phyloP scores from a whole-genome alignment of 2,888 invertebrate genomes.

The Aphelenchoides bicaudatus region DNA sequence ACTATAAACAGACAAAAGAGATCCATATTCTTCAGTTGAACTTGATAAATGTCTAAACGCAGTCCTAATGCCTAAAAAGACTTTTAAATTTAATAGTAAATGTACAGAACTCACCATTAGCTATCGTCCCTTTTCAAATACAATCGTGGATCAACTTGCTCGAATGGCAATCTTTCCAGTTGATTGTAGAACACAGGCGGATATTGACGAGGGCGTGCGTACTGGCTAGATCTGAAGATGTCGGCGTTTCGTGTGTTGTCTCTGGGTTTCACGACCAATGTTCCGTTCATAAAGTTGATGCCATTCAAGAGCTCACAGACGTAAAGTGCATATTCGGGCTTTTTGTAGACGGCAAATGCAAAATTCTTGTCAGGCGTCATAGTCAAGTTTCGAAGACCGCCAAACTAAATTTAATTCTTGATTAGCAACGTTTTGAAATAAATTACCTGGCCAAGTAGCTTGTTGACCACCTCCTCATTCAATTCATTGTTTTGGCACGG shows the following conservation, averaged over 20 bases:
- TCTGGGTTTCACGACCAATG: conserved; percentile 4
- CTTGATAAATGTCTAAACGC: background rate
- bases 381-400: conserved; percentile 1
- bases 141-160: background rate
- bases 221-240: no score
- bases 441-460: conserved; percentile 3
- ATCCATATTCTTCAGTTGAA: background rate
- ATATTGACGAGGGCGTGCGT: no score
- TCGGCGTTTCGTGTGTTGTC: conserved; percentile 10
- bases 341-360: conserved; percentile 6
- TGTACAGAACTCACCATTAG: background rate
- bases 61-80: background rate
- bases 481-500: background rate
- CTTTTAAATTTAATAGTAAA: background rate
- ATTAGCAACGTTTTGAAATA: no score
- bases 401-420: conserved; percentile 2
- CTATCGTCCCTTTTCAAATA: background rate
- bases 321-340: conserved; percentile 7
- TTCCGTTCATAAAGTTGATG: background rate
- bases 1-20: no score
- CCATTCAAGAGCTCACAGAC: conserved; percentile 10
- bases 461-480: background rate
- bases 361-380: background rate
- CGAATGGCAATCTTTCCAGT: background rate
- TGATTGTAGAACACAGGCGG: conserved; percentile 2